Evolutionary conservation across 2,888 invertebrate species (phyloP).

Genomic region (Polylopha cassiicola): DNA sequence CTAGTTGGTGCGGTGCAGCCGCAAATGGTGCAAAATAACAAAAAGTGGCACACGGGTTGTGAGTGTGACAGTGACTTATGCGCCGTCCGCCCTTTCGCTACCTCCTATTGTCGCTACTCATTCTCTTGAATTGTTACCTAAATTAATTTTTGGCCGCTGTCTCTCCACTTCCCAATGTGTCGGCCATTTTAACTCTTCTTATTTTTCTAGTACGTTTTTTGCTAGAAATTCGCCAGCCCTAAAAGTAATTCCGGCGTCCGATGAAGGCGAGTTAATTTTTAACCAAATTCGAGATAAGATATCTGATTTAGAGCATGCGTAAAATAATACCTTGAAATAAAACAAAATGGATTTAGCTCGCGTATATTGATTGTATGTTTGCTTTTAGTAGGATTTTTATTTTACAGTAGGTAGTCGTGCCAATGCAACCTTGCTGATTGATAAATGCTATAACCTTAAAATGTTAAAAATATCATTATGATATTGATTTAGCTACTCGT

Average conservation of each 20-base stretch:
- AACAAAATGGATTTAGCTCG: too few species aligned
- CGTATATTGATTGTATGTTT: too few species aligned
- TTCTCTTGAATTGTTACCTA: slow-evolving; percentile 48
- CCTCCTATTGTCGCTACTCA: slow-evolving; percentile 58
- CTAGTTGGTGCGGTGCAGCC: slow-evolving; percentile 44
- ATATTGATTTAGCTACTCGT: too few species aligned
- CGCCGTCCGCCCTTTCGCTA: slow-evolving; percentile 54
- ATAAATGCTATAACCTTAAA: too few species aligned
- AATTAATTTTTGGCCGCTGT: slow-evolving; percentile 31
- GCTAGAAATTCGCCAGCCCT: slow-evolving; percentile 12
- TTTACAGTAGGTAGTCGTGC: too few species aligned
- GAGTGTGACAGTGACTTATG: slow-evolving; percentile 71
- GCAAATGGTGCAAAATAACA: slow-evolving; percentile 48
- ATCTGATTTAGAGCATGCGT: slow-evolving; percentile 10
- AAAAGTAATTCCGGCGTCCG: slow-evolving; percentile 20
- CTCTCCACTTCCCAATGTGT: slow-evolving; percentile 20
- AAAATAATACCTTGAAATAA: too few species aligned
- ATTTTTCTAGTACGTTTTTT: slow-evolving; percentile 14
- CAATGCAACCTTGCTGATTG: too few species aligned
- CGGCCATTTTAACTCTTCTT: slow-evolving; percentile 18
- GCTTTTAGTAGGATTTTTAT: too few species aligned
- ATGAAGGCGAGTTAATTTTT: slow-evolving; percentile 18
- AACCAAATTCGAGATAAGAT: slow-evolving; percentile 19
- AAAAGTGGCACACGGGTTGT: slow-evolving; percentile 53
- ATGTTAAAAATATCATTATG: too few species aligned